phyloP scores from a whole-genome alignment of 2,888 invertebrate species.

The Lasioglossum malachurum region DNA sequence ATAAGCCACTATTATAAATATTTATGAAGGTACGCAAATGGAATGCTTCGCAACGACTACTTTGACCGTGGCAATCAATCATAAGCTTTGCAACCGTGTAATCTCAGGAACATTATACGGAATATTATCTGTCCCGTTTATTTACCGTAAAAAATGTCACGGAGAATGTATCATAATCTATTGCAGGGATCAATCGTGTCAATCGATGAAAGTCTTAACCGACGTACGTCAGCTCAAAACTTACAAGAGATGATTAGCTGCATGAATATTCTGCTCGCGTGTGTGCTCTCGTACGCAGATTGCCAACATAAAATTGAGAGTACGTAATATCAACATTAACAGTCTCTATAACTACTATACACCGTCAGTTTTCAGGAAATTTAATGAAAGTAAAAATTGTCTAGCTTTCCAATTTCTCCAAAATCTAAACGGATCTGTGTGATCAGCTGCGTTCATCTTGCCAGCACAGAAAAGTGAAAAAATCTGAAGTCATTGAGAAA shows the following conservation, averaged over 20 bases:
- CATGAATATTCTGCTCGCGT: background rate
- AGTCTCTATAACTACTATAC: background rate
- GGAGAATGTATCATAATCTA: background rate
- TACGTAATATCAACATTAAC: background rate
- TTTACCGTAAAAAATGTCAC: background rate
- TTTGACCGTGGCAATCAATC: background rate
- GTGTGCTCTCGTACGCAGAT: background rate
- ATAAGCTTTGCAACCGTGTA: background rate
- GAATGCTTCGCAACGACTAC: background rate
- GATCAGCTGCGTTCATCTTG: too few species aligned
- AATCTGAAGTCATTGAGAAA: background rate
- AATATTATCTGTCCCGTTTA: background rate
- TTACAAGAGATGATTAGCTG: background rate
- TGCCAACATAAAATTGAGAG: background rate
- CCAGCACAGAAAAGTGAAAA: background rate
- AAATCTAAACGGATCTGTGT: too few species aligned
- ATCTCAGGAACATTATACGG: background rate
- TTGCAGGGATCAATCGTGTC: background rate
- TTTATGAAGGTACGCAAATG: background rate
- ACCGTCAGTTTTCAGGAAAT: too few species aligned
- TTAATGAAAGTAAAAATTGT: background rate
- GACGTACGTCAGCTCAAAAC: background rate
- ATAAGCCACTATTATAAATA: conserved; percentile 1
- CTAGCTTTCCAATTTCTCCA: background rate
- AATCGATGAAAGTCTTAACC: background rate